phyloP scores from a whole-genome alignment of 2,888 invertebrate species.

The Allolobophora icterica region DNA sequence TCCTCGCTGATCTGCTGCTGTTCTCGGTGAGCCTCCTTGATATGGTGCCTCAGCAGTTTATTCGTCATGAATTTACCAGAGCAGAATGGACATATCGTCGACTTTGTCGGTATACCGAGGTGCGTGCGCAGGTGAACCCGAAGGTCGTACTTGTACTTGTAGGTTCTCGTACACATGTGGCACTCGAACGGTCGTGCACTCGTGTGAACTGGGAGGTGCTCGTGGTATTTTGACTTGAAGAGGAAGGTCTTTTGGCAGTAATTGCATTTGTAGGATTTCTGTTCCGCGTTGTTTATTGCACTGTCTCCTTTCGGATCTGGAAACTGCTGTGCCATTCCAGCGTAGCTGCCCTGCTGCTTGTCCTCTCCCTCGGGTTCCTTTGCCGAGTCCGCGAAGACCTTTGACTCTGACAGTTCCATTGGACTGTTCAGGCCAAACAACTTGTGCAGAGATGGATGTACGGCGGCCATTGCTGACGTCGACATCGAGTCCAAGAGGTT shows the following conservation, averaged over 20 bases:
- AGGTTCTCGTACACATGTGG: slow-evolving; percentile 51
- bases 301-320: not conserved
- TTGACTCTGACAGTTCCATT: not conserved
- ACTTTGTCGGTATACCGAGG: slow-evolving; percentile 53
- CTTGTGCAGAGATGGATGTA: not conserved
- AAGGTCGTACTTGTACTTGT: slow-evolving; percentile 54
- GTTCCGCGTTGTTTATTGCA: slow-evolving; percentile 34
- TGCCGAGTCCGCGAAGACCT: not conserved
- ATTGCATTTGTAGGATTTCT: slow-evolving; percentile 49
- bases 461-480: not conserved
- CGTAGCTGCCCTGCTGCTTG: not conserved
- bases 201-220: slow-evolving; percentile 53
- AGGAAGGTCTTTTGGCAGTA: slow-evolving; percentile 51
- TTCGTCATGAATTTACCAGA: slow-evolving; percentile 50
- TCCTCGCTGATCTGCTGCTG: slow-evolving; percentile 47
- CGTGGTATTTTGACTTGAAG: slow-evolving; percentile 53
- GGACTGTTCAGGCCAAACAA: not conserved
- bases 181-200: slow-evolving; percentile 52
- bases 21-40: slow-evolving; percentile 48
- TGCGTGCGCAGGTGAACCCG: slow-evolving; percentile 51
- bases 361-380: not conserved
- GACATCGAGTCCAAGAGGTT: not conserved
- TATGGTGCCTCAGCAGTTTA: slow-evolving; percentile 49
- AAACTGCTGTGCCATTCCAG: not conserved
- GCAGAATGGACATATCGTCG: slow-evolving; percentile 53